Evolutionary conservation across 2,113 vertebrate genomes (phyloP), one percentile per base, ranked within the genome.

Genomic region (Pachypanchax playfairii): DNA sequence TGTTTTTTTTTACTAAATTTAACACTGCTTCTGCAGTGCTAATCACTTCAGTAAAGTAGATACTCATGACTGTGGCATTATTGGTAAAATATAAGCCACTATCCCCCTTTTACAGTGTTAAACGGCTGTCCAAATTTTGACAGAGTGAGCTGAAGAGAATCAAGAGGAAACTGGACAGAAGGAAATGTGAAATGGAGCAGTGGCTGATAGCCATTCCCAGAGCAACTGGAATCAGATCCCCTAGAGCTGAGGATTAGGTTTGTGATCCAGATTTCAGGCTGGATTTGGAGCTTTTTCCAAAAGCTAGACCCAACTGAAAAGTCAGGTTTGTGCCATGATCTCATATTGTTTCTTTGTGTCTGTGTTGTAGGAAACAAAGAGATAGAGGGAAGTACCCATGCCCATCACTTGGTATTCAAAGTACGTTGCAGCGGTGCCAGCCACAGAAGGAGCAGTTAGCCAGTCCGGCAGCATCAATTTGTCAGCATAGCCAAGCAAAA

Each of bases 231-330:
- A 89, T 75, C 57, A 14, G 65, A 85, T 81, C 75, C 84, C 79
- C 71, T 31, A 50, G 77, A 79, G 80, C 65, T 63, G 57, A 60
- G 84, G 86, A 89, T 88, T 87, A 83, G 66, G 70, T 60, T 71
- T 79, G 57, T 80, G 60, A 85, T 82, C 80, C 86, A 79, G 80
- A 82, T 88, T 87, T 85, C 64, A 70, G 73, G 71, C 65, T 73
- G 83, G 75, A 87, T 87, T 86, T 84, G 17, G 44, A 59, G 56
- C 14, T 35, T 81, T 84, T 76, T 68, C 43, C 63, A 51, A 41
- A 67, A 82, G 33, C 67, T 76, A 70, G 43, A 65, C 21, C 38
- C 53, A 64, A 66, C 39, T 75, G 39, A 57, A 80, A 76, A 75
- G 77, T 52, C 26, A 56, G 31, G 59, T 77, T 72, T 72, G 53